These are phyloP conservation scores for Xerus rutilus DNA, from an alignment of 2,797 vertebrate genomes.

Conservation along the genomic window DNA sequence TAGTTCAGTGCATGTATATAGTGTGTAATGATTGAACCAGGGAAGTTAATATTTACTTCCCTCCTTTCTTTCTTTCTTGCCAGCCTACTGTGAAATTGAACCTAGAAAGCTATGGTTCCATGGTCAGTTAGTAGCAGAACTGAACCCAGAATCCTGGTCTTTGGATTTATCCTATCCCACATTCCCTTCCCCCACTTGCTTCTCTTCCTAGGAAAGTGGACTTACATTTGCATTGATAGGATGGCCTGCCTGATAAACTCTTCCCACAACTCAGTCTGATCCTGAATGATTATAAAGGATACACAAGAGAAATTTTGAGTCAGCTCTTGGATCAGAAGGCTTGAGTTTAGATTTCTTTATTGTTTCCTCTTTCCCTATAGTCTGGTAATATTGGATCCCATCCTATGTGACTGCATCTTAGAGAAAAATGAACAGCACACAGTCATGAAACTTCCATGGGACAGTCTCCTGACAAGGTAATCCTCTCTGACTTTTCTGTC, in stretches of 20 bases:
- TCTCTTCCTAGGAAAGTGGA: background rate
- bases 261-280: background rate
- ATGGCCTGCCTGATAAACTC: background rate
- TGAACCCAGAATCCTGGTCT: background rate
- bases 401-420: slow-evolving; percentile 95
- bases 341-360: background rate
- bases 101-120: background rate
- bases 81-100: background rate
- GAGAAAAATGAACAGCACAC: slow-evolving; percentile 95
- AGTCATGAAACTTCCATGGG: slow-evolving; percentile 94
- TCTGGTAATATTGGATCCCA: slow-evolving; percentile 93
- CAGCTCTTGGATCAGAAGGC: background rate
- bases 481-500: background rate
- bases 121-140: background rate
- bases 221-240: background rate
- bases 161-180: background rate
- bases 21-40: too few relatives aligned
- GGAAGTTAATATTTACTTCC: background rate
- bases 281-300: background rate
- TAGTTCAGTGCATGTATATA: background rate
- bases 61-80: background rate
- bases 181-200: background rate
- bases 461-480: slow-evolving; percentile 96
- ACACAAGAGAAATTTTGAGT: background rate
- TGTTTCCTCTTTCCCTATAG: slow-evolving; percentile 84